phyloP scores from a whole-genome alignment of 23 tunicate genomes.

The Halocynthia roretzi region DNA sequence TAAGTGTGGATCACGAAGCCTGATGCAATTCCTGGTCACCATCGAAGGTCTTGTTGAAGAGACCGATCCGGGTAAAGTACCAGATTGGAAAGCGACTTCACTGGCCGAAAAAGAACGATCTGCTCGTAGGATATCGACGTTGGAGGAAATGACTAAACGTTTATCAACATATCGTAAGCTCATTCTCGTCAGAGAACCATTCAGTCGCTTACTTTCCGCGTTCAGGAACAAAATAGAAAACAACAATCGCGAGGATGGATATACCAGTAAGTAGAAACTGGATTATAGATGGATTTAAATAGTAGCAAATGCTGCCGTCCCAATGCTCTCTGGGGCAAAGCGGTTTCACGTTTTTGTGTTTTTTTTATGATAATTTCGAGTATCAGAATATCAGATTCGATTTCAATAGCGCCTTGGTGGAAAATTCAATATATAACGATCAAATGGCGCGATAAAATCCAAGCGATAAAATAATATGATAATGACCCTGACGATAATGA shows the following conservation, averaged over 20 bases:
- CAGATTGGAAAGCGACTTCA: not conserved
- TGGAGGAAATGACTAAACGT: not conserved
- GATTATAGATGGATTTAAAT: no score
- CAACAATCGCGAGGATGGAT: conserved; percentile 2
- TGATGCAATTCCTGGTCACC: conserved; percentile 15
- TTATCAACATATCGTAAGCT: not conserved
- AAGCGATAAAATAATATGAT: no score
- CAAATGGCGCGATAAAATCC: no score
- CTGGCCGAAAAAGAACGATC: conserved; percentile 15
- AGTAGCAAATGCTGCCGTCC: no score
- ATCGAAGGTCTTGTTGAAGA: not conserved
- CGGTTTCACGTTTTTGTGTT: no score
- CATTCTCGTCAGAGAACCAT: conserved; percentile 18
- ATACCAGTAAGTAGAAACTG: not conserved
- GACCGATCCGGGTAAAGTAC: not conserved
- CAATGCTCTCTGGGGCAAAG: no score
- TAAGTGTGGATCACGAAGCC: conserved; percentile 45
- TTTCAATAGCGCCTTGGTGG: no score
- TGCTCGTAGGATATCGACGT: not conserved
- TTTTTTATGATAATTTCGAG: no score
- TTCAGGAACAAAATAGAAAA: conserved; percentile 12
- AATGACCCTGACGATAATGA: no score
- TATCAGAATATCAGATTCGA: no score
- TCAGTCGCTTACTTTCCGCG: conserved; percentile 18
- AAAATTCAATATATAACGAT: no score